Base-by-base conservation (phyloP, 2,113 vertebrate species). In the Recurvirostra avosetta region DNA sequence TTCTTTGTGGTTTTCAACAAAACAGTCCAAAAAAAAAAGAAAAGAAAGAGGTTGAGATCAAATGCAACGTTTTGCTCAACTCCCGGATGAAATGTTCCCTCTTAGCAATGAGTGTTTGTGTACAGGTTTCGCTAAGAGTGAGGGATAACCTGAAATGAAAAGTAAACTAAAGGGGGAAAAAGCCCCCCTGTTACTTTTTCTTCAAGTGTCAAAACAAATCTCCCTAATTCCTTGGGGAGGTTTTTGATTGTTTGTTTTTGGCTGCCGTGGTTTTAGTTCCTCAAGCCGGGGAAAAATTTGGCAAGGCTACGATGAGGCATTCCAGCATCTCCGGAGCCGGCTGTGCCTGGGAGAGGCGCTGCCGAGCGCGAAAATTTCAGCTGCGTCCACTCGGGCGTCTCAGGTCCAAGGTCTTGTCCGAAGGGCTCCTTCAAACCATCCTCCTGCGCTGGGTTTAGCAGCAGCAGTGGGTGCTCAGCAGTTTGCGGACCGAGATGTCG, bases 131-230 rank as follows among this genome's bases (percentile, higher is more conserved):
- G 0, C 79, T 79, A 76, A 79, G 83, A 86, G 79, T 5, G 67
- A 70, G 80, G 83, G 94, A 94, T 96, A 73, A 92, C 86, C 86
- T 90, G 72, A 92, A 97, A 94, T 91, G 63, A 94, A 97, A 96
- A 91, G 79, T 89, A 94, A 96, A 92, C 86, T 56, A 43, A 76
- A 83, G 67, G 66, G 74, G 74, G 15, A 0, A 34, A 45, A 78
- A n/a, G 6, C 27, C 53, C 62, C 75, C 49, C 62, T 82, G 53
- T 55, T 91, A 68, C 25, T 67, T 88, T 89, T 88, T 50, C 53
- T 92, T 49, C 67, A 45, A 40, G 58, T 16, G 15, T 92, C 91
- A 76, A 79, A 94, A 68, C 91, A 94, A 96, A 95, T 83, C 67
- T 71, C 43, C 72, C 3, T 22, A 52, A 66, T 86, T 76, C 89